A percentile compares a stretch with the other conserved stretches of the same genome.
phyloP scores from a whole-genome alignment of 2,888 invertebrate genomes.

The Eupithecia dodoneata region DNA sequence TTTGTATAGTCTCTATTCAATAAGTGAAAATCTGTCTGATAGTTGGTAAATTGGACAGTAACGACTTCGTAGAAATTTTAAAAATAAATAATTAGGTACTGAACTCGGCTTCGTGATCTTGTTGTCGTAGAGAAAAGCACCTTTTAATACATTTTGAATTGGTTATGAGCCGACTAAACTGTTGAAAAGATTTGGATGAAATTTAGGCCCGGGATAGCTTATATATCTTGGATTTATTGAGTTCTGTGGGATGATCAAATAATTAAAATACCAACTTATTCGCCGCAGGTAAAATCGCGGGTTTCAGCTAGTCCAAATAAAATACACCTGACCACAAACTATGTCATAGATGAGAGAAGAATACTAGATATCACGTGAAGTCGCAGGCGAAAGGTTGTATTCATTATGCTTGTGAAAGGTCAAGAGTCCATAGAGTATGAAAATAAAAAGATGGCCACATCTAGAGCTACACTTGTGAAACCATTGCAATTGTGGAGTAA shows the following conservation, averaged over 20 bases:
- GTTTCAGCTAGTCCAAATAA: neutral
- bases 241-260: neutral
- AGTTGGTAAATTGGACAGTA: neutral
- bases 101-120: neutral
- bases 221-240: neutral
- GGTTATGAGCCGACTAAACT: neutral
- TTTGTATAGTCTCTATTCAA: neutral
- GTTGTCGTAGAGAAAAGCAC: neutral
- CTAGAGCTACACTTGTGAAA: constrained; percentile 35
- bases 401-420: constrained; percentile 24
- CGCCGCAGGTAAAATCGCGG: neutral
- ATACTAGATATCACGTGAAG: neutral
- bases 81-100: neutral
- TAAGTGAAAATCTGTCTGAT: constrained; percentile 8
- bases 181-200: neutral
- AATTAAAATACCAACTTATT: neutral
- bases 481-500: constrained; percentile 29
- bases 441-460: constrained; percentile 39
- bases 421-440: constrained; percentile 32
- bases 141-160: neutral
- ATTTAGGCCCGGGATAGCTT: neutral
- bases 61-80: neutral
- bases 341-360: too few relatives aligned
- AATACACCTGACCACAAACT: neutral
- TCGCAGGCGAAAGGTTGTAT: neutral